These are phyloP conservation scores for Leucoma salicis DNA, from an alignment of 2,888 invertebrate genomes.

Conservation along the genomic window DNA sequence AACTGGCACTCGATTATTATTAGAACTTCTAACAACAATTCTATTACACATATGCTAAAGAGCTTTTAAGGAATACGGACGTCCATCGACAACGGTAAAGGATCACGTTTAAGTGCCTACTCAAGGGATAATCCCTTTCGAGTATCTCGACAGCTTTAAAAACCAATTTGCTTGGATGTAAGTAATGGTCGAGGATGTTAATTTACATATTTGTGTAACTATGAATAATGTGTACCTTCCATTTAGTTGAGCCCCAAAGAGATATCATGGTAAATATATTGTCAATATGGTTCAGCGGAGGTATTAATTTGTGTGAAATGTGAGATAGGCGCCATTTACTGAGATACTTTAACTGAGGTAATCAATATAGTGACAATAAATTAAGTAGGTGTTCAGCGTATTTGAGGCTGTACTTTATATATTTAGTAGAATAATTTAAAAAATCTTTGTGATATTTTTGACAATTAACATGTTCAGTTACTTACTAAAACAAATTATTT, in stretches of 20 bases:
- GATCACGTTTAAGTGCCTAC: slow-evolving; percentile 32
- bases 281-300: slow-evolving; percentile 14
- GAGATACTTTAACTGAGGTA: not conserved
- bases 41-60: slow-evolving; percentile 3
- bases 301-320: slow-evolving; percentile 24
- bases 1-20: too few species aligned
- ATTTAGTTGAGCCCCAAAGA: slow-evolving; percentile 8
- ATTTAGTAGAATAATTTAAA: too few species aligned
- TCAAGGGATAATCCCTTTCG: slow-evolving; percentile 32
- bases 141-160: slow-evolving; percentile 35
- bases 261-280: not conserved
- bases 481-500: too few species aligned
- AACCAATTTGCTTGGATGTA: slow-evolving; percentile 32
- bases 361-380: not conserved
- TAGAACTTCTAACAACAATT: not conserved
- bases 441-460: too few species aligned
- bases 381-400: too few species aligned
- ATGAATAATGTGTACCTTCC: slow-evolving; percentile 24
- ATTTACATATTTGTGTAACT: slow-evolving; percentile 30
- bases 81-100: slow-evolving; percentile 15
- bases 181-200: slow-evolving; percentile 25
- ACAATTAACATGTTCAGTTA: too few species aligned
- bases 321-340: not conserved
- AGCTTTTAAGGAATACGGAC: slow-evolving; percentile 21
- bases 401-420: too few species aligned